Evolutionary conservation across 2,797 vertebrate genomes (phyloP), one percentile per base, ranked within the genome.

Genomic region (Muraenolepis orangiensis): DNA sequence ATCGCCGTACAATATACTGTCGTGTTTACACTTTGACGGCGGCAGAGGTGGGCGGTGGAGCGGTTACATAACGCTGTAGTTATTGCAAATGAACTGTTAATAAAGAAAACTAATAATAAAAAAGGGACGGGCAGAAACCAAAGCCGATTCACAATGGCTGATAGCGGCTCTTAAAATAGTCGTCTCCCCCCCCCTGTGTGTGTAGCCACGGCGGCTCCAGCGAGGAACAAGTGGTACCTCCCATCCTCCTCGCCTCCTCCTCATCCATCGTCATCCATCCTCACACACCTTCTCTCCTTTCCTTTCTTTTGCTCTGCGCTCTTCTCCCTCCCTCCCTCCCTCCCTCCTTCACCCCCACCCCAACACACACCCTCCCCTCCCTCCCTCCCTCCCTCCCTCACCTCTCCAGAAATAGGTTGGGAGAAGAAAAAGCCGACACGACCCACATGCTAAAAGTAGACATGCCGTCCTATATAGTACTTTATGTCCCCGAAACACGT

Each of bases 391-490:
- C 76, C 76, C 71, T 76, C 57, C 23, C 36, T 77, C 75, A 74
- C 66, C 73, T 74, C 75, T 81, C 70, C 51, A 80, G 31, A 57
- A 57, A 57, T 57, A 57, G 51, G 51, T 23, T 23, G 51, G 20
- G 32, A 84, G 77, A 80, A 84, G 88, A 72, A 78, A 80, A 87
- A 85, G 81, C 85, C 76, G 87, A 87, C 87, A 88, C 91, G 92
- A 92, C 89, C 93, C 85, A 92, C 80, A 88, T 93, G 81, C 88
- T 91, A 90, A 89, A 91, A 87, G 85, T 86, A 84, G 87, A 82
- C 79, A 70, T 80, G 34, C 66, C 78, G 82, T 84, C n/a, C 57
- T 26, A 11, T 75, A 85, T 81, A 79, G 80, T 72, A 79, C 80
- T 83, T 74, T 81, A 82, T 18, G 85, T 84, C 76, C 81, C 78